phyloP scores from a whole-genome alignment of 2,113 vertebrate genomes.

The Taxidea taxus region DNA sequence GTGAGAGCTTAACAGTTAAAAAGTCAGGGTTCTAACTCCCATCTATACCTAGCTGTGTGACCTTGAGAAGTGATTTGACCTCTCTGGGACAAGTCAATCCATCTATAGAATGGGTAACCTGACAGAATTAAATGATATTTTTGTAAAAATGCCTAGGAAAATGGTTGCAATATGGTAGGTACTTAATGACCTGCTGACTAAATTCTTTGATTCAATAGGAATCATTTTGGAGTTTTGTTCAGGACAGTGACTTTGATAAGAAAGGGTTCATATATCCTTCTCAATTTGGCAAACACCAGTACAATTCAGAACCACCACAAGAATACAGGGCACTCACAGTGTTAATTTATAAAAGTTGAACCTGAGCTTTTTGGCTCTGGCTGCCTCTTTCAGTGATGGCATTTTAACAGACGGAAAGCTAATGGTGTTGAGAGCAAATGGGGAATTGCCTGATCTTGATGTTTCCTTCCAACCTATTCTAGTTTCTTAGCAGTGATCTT shows the following conservation, averaged over 20 bases:
- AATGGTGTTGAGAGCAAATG: conserved; percentile 65
- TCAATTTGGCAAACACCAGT: not conserved
- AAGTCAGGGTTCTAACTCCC: not conserved
- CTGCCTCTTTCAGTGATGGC: conserved; percentile 52
- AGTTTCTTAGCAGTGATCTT: conserved; percentile 77
- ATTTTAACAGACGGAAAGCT: conserved; percentile 59
- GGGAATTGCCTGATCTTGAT: conserved; percentile 69
- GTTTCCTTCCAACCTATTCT: conserved; percentile 72
- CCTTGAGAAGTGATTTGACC: not conserved
- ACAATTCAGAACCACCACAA: not conserved
- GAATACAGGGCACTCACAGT: not conserved
- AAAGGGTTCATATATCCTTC: not conserved
- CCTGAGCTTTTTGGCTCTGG: not conserved
- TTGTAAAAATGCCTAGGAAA: not conserved
- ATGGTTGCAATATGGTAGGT: not conserved
- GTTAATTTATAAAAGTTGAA: not conserved
- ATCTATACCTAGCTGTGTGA: not conserved
- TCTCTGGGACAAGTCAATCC: not conserved
- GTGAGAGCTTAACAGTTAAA: not conserved
- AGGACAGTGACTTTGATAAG: not conserved
- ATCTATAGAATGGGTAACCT: not conserved
- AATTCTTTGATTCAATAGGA: not conserved
- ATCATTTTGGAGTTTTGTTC: conserved; percentile 8
- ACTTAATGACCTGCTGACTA: not conserved
- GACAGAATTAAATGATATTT: not conserved